phyloP scores from a whole-genome alignment of 1,140 invertebrate genomes.

The Plodia interpunctella region DNA sequence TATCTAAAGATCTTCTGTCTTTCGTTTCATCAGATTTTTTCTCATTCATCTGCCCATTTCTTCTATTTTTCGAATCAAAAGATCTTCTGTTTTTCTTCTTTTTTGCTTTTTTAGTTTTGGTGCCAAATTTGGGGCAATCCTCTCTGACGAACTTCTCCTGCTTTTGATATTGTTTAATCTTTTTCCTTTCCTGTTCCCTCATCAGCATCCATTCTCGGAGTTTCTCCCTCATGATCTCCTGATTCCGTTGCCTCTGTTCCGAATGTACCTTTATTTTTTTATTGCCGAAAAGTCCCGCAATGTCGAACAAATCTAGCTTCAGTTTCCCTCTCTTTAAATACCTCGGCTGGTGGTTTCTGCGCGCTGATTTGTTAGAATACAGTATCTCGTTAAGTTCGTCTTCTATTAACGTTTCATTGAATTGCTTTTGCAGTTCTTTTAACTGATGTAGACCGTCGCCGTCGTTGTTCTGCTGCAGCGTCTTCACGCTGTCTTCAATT shows the following conservation, averaged over 20 bases:
- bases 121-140: not conserved
- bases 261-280: not conserved
- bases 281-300: not conserved
- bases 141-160: not conserved
- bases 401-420: not conserved
- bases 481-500: not conserved
- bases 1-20: no score
- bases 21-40: no score
- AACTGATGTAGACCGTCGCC: not conserved
- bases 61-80: no score
- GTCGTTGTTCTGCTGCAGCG: not conserved
- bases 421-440: not conserved
- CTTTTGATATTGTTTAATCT: not conserved
- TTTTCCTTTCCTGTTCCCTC: not conserved
- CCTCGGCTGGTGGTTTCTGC: not conserved
- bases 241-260: not conserved
- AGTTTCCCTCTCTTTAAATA: not conserved
- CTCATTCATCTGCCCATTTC: no score
- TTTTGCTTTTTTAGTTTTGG: not conserved
- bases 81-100: not conserved
- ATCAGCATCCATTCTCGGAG: not conserved
- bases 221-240: not conserved
- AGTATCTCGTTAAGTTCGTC: not conserved
- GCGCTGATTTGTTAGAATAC: not conserved
- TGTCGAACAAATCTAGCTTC: not conserved